Evolutionary conservation across 2,888 invertebrate species (phyloP), one percentile per base, ranked within the genome.

Genomic region (Meiosimyza platycephala): DNA sequence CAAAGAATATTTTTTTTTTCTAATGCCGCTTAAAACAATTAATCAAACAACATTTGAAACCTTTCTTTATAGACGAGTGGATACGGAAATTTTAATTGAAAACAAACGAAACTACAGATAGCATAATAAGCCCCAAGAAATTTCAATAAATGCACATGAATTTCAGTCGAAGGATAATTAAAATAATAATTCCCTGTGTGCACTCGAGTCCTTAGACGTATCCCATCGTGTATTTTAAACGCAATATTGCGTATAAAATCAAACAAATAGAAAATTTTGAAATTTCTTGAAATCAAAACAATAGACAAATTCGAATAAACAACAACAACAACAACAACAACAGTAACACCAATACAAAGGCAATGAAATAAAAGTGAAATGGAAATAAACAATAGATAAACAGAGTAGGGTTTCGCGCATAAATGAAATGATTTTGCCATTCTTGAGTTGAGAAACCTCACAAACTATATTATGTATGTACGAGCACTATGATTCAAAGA

Each of bases 221-320:
- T 15, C 15, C 65, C 52, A 22, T 7, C 52, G 22, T n/a, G 12
- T 13, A 52, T 13, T 48, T 48, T 9, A 9, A n/a, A 16, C 40
- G n/a, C 66, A 22, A 6, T 9, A 7, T 11, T 9, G 33, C 15
- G 50, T 22, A 18, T 16, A 50, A 50, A 64, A 64, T 64, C 54
- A 52, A 66, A 54, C 52, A 66, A 54, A 48, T 65, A 66, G n/a
- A 6, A 28, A 50, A 18, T 64, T 69, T 60, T 60, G 51, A 69
- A 60, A 63, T 70, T 47, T 63, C 47, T 22, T 51, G 13, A 60
- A 70, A 70, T 70, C 70, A 63, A 70, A 70, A 62, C 54, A 63
- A 63, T 52, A 51, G 16, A 28, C 47, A 67, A 33, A 40, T 22
- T 40, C 18, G 47, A 40, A 55, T 13, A 28, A 66, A 68, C 59